phyloP scores from a whole-genome alignment of 2,113 vertebrate genomes.

The Malurus elegans region DNA sequence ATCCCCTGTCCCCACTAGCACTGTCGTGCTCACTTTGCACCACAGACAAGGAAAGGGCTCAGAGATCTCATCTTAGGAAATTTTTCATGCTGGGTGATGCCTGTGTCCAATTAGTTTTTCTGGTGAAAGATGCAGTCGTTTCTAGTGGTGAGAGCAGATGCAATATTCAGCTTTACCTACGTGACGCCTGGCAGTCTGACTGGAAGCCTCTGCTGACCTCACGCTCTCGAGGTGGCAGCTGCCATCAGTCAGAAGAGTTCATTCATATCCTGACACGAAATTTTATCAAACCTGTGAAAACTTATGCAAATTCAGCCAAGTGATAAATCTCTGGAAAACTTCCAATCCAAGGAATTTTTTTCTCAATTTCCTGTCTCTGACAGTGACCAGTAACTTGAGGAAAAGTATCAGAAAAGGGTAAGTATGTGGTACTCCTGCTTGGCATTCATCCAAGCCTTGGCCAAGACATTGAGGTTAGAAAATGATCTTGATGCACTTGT shows the following conservation, averaged over 20 bases:
- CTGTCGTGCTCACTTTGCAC: neutral
- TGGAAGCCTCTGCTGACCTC: constrained; percentile 7
- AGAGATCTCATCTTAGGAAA: neutral
- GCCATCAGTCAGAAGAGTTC: neutral
- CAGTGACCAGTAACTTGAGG: neutral
- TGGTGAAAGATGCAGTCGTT: neutral
- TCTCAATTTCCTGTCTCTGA: constrained; percentile 4
- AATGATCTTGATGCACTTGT: neutral
- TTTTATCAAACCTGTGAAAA: constrained; percentile 25
- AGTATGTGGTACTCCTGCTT: neutral
- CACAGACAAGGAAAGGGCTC: neutral
- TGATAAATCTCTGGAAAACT: constrained; percentile 9
- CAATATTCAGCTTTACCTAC: neutral
- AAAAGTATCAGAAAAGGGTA: neutral
- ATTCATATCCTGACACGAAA: neutral
- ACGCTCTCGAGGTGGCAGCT: neutral
- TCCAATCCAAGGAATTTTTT: neutral
- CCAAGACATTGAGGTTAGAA: neutral
- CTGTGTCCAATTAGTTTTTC: neutral
- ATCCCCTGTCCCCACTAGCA: neutral
- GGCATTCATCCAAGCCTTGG: neutral
- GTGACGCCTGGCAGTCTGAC: neutral
- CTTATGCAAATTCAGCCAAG: neutral
- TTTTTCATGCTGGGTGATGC: neutral
- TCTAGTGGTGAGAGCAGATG: constrained; percentile 2